phyloP scores from a whole-genome alignment of 2,113 vertebrate genomes.

The Garra rufa region DNA sequence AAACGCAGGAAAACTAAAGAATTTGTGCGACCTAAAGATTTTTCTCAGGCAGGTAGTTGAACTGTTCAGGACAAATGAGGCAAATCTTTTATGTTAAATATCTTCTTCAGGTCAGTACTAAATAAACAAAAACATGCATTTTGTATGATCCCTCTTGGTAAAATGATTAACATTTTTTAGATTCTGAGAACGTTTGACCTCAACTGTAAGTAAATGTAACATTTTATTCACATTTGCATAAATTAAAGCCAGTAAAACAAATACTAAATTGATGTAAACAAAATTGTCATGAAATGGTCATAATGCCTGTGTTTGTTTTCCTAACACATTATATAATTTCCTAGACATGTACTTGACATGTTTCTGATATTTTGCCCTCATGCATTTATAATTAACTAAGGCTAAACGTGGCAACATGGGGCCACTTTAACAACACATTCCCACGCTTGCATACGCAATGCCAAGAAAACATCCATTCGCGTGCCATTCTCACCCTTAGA shows the following conservation, averaged over 20 bases:
- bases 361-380: neutral
- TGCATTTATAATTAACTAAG: neutral
- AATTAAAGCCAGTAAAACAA: neutral
- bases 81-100: too few species aligned
- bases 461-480: constrained; percentile 25
- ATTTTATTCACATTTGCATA: neutral
- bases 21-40: too few species aligned
- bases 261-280: neutral
- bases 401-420: neutral
- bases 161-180: too few species aligned
- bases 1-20: too few species aligned
- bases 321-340: neutral
- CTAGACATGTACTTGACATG: neutral
- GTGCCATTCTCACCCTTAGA: constrained; percentile 37
- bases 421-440: neutral
- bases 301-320: neutral
- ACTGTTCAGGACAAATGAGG: too few species aligned
- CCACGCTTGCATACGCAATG: constrained; percentile 1
- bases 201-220: neutral
- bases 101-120: too few species aligned
- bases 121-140: too few species aligned
- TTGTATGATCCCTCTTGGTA: too few species aligned
- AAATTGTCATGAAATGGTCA: neutral
- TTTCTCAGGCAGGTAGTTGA: too few species aligned
- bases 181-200: too few species aligned